These are phyloP conservation scores for Drosophila repletoides DNA, from an alignment of 1,140 invertebrate genomes.

Conservation along the genomic window DNA sequence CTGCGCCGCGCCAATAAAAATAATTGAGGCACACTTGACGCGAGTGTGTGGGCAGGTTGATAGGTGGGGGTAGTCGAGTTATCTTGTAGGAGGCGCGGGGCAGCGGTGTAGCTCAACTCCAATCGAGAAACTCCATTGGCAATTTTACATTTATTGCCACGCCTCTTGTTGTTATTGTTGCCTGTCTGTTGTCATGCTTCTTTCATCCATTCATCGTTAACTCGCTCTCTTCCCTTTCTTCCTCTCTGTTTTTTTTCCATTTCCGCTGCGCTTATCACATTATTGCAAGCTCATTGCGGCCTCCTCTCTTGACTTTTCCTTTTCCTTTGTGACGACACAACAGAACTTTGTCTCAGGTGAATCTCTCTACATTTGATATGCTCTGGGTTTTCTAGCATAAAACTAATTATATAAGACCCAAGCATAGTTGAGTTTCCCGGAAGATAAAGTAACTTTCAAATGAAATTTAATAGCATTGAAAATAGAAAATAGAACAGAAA, in stretches of 20 bases:
- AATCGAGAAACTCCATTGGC: constrained; percentile 53
- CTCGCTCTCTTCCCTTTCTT: constrained; percentile 56
- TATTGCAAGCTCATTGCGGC: constrained; percentile 76
- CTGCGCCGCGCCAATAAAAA: constrained; percentile 75
- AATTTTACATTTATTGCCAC: constrained; percentile 71
- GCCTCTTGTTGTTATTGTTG: constrained; percentile 10
- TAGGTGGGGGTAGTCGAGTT: no score
- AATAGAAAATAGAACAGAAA: not conserved
- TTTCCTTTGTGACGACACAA: constrained; percentile 26
- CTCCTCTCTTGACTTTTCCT: constrained; percentile 42
- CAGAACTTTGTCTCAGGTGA: not conserved
- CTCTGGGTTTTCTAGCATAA: constrained; percentile 14
- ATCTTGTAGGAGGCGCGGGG: not conserved
- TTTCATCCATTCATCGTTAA: constrained; percentile 46
- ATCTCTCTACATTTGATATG: not conserved
- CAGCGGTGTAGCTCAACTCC: constrained; percentile 14
- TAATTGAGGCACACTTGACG: constrained; percentile 71
- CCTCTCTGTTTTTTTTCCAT: no score
- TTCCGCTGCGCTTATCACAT: constrained; percentile 76
- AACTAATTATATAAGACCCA: not conserved
- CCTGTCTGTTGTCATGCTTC: constrained; percentile 12
- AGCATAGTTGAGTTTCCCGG: not conserved
- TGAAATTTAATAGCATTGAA: not conserved
- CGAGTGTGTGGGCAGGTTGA: not conserved
- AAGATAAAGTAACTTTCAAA: no score